Conservation (phyloP, 2,113 vertebrate genomes). For the Nannospalax galili region DNA sequence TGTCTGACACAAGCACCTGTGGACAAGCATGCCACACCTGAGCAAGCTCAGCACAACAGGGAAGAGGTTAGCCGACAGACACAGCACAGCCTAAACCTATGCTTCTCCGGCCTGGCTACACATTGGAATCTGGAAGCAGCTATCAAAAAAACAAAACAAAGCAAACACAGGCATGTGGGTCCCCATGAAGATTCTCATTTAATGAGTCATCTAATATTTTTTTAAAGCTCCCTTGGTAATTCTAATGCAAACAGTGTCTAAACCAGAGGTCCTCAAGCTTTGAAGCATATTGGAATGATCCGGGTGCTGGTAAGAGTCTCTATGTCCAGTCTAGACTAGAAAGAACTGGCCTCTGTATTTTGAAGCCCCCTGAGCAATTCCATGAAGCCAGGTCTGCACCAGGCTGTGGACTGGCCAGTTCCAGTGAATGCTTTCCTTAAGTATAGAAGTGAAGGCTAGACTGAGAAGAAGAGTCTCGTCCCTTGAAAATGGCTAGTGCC, state of each 20-base stretch:
- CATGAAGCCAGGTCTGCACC: neutral
- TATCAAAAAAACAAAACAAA: neutral
- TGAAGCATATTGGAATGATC: neutral
- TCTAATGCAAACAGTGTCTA: neutral
- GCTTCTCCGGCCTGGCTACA: neutral
- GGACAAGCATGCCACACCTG: neutral
- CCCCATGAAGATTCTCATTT: neutral
- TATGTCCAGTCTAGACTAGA: neutral
- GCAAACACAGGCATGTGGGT: neutral
- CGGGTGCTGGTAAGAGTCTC: neutral
- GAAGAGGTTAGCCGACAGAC: neutral
- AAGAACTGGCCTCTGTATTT: neutral
- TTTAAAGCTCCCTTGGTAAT: neutral
- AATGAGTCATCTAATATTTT: neutral
- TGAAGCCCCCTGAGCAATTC: neutral
- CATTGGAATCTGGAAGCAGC: neutral
- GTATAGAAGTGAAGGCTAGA: neutral
- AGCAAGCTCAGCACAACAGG: neutral
- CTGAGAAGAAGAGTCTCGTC: neutral
- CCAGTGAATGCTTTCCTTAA: neutral
- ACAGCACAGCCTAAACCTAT: neutral
- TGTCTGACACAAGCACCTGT: neutral
- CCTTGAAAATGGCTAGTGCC: neutral
- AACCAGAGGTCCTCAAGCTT: neutral
- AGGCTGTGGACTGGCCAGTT: neutral